Evolutionary conservation across 2,113 vertebrate genomes (phyloP).

Genomic region (Pseudonaja textilis): DNA sequence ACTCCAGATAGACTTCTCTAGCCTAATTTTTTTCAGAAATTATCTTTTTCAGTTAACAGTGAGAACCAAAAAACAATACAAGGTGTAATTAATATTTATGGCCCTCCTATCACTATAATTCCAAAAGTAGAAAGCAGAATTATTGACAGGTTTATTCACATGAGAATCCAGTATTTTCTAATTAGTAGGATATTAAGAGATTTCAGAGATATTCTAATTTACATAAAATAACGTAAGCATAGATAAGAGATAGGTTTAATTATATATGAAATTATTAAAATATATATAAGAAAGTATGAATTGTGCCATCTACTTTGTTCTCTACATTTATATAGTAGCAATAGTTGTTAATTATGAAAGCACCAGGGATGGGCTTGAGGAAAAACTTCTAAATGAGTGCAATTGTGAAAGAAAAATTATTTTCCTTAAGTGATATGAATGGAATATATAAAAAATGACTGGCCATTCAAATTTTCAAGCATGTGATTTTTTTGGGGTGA

Average conservation of each 20-base stretch:
- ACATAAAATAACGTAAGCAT: background rate
- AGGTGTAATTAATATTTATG: background rate
- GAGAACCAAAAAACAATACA: background rate
- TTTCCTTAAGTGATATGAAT: background rate
- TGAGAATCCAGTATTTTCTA: background rate
- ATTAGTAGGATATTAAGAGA: background rate
- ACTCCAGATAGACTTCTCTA: background rate
- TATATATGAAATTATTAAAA: background rate
- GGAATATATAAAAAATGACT: background rate
- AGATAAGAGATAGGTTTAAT: background rate
- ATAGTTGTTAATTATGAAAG: background rate
- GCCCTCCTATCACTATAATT: background rate
- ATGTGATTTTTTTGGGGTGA: background rate
- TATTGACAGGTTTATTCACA: background rate
- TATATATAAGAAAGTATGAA: background rate
- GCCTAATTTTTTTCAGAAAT: background rate
- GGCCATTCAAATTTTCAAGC: background rate
- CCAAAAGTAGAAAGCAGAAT: background rate
- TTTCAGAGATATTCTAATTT: background rate
- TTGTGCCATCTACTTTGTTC: background rate
- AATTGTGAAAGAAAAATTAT: background rate
- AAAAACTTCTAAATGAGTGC: background rate
- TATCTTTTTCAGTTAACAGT: background rate
- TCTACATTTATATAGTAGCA: background rate
- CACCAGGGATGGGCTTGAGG: background rate